Evolutionary conservation across 1,140 invertebrate genomes (phyloP), one percentile per base, ranked within the genome.

Genomic region (Calliphora vicina): DNA sequence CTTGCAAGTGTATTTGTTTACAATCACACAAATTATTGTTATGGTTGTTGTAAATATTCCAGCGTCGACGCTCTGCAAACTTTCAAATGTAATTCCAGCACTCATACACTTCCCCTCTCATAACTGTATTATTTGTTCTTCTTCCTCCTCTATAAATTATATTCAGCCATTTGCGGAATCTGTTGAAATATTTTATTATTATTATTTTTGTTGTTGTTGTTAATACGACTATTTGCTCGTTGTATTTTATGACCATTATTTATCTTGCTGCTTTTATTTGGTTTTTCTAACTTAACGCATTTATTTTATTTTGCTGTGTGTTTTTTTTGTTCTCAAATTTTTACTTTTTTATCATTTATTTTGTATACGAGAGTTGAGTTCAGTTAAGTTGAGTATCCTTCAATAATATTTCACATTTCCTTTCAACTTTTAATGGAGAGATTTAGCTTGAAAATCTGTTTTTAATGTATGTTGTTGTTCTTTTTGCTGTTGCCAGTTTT

Each of bases 401-500:
- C 74, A 78, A 35, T 76, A 35, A 35, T 35, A 29, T 23, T 35
- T 42, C 73, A 35, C 73, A 42, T 35, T 76, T 23, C 73, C 9
- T 43, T 78, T 78, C 8, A 43, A 20, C 9, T 78, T 78, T 23
- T 43, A 45, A 43, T 29, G 25, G 1, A 43, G 74, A 43, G 74
- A 43, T 43, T 78, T 43, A n/a, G 35, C 23, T 43, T 23, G 26
- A 78, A 78, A 78, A 78, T 78, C 74, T 78, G 35, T 78, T 78
- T 78, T 78, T 78, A 78, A 78, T 78, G 74, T 45, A 78, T 1
- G 35, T 8, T 78, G 29, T 42, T 42, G 20, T 76, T 74, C 3
- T 35, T 35, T 35, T 35, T 35, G 29, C 29, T 35, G 29, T 35
- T 35, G 29, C 29, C n/a, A n/a, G n/a, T n/a, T 74, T 35, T n/a